Evolutionary conservation across 2,888 invertebrate genomes (phyloP).

Genomic region (Trachelus troglodyta): DNA sequence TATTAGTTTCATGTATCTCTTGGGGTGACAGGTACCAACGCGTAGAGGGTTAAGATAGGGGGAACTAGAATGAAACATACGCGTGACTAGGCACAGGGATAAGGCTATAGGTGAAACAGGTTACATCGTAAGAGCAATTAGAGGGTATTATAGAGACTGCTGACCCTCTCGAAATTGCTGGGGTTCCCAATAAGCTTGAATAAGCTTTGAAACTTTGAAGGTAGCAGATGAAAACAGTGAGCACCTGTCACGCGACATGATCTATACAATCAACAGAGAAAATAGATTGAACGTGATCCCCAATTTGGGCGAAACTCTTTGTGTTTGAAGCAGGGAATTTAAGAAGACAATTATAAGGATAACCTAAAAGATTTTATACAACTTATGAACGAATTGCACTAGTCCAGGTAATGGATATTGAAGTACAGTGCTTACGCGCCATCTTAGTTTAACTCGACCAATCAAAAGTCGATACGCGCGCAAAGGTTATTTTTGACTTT

Average conservation of each 20-base stretch:
- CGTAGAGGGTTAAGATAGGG: constrained; percentile 22
- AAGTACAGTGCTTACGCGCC: not conserved
- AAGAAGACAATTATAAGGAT: not conserved
- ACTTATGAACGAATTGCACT: not conserved
- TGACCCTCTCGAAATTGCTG: constrained; percentile 3
- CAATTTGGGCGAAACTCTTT: not conserved
- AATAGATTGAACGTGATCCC: not conserved
- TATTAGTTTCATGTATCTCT: constrained; percentile 45
- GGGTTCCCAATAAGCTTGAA: constrained; percentile 20
- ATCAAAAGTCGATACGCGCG: not conserved
- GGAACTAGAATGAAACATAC: constrained; percentile 50
- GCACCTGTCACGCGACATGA: constrained; percentile 13
- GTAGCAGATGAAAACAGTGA: constrained; percentile 13
- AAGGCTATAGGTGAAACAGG: constrained; percentile 33
- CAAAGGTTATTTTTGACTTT: not conserved
- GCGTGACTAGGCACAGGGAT: constrained; percentile 44
- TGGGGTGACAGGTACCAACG: constrained; percentile 58
- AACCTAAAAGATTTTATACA: not conserved
- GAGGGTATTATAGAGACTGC: constrained; percentile 41
- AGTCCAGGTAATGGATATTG: not conserved
- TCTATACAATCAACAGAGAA: not conserved
- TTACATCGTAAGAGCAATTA: constrained; percentile 49
- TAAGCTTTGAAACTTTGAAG: constrained; percentile 18
- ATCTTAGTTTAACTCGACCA: not conserved
- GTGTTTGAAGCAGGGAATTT: not conserved